Percentiles rank a stretch among this genome's conserved stretches.
Conservation (phyloP, 1,140 invertebrate genomes). For the Globodera ellingtonae region DNA sequence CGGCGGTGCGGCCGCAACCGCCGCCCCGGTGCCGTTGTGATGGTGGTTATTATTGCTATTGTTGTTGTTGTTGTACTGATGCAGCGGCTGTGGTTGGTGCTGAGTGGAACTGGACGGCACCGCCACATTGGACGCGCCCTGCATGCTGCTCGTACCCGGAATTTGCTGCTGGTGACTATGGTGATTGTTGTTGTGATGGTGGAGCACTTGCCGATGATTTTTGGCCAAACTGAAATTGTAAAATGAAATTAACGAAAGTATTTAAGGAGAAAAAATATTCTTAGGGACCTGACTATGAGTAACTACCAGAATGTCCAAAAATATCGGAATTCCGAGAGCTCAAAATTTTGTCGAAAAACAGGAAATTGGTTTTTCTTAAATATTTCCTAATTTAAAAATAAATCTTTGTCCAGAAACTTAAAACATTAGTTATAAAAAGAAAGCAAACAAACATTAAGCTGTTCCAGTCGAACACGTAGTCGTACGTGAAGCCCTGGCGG, state of each 20-base stretch:
- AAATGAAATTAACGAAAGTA: neutral
- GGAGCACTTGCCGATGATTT: constrained; percentile 17
- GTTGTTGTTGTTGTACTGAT: neutral
- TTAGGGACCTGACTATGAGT: neutral
- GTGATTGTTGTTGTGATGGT: neutral
- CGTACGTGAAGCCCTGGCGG: constrained; percentile 71
- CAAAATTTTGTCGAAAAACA: neutral
- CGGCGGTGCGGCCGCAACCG: no score
- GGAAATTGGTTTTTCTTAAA: neutral
- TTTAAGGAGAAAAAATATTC: neutral
- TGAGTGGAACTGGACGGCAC: neutral
- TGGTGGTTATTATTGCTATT: no score
- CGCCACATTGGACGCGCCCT: neutral
- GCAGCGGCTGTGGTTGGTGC: neutral
- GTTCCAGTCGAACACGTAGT: constrained; percentile 74
- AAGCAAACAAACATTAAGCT: constrained; percentile 66
- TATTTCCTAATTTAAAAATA: neutral
- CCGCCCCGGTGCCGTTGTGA: no score
- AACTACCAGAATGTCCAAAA: neutral
- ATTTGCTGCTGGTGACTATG: neutral
- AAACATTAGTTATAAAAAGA: neutral
- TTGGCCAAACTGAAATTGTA: constrained; percentile 12
- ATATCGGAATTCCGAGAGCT: neutral
- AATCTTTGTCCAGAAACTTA: neutral
- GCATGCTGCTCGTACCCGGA: neutral